A percentile compares a stretch with the other conserved stretches of the same genome.
These are phyloP conservation scores for Thalassarche chlororhynchos DNA, from an alignment of 2,113 vertebrate species.

Conservation along the genomic window DNA sequence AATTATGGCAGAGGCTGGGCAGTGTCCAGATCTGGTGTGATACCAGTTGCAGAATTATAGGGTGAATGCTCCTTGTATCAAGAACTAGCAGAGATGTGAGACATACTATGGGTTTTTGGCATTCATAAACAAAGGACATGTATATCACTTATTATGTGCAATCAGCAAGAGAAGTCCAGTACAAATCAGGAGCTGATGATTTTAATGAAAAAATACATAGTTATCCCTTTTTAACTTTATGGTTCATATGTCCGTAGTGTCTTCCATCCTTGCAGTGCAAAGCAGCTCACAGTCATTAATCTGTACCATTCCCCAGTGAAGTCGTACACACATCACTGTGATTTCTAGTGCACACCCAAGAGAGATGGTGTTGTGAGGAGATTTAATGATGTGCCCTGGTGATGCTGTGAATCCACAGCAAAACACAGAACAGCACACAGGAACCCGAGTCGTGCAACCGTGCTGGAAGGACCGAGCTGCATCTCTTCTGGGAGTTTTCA, in stretches of 20 bases:
- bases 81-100: neutral
- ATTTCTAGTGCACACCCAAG: neutral
- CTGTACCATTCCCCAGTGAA: neutral
- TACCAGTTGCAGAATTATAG: neutral
- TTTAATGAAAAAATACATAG: neutral
- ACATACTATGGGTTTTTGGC: neutral
- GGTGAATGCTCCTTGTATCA: neutral
- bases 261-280: neutral
- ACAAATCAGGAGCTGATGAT: neutral
- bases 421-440: neutral
- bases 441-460: neutral
- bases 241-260: accelerated
- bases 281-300: neutral
- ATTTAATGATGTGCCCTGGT: neutral
- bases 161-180: neutral
- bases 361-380: neutral
- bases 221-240: neutral
- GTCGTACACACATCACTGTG: neutral
- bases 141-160: neutral
- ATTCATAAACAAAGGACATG: neutral
- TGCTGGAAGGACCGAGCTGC: neutral
- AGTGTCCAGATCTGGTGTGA: neutral
- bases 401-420: neutral
- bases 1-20: neutral
- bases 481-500: neutral